phyloP scores from a whole-genome alignment of 1,140 invertebrate genomes.

The Drosophila ambigua region DNA sequence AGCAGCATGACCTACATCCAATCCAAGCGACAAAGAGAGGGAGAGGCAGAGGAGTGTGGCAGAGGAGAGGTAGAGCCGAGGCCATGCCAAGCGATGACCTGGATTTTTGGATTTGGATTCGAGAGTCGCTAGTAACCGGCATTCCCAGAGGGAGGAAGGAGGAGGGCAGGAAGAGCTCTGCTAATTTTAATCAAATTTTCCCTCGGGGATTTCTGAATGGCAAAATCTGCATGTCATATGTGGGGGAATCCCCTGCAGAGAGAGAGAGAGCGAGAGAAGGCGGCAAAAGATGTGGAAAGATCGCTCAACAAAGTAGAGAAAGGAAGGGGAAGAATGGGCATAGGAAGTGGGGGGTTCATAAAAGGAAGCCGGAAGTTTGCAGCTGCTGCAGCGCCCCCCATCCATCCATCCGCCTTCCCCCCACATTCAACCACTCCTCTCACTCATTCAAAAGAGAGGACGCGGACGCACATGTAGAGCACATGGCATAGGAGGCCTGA shows the following conservation, averaged over 20 bases:
- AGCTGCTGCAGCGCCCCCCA: conserved; percentile 24
- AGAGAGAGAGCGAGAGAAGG: conserved; percentile 18
- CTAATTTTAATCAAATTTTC: conserved; percentile 75
- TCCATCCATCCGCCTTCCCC: not conserved
- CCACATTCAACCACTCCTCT: not conserved
- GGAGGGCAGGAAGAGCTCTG: conserved; percentile 2
- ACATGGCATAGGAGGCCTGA: conserved; percentile 48
- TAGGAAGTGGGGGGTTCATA: conserved; percentile 10
- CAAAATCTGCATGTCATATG: conserved; percentile 47
- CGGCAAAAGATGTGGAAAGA: conserved; percentile 19
- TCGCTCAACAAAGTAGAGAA: conserved; percentile 23
- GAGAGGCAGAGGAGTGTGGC: conserved; percentile 21
- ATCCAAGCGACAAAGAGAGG: conserved; percentile 14
- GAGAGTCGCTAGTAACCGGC: conserved; percentile 41
- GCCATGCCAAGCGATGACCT: conserved; percentile 60
- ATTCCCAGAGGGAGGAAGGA: not conserved
- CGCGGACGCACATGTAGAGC: conserved; percentile 67
- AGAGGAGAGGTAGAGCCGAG: conserved; percentile 31
- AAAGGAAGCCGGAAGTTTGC: conserved; percentile 69
- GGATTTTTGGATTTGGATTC: conserved; percentile 51
- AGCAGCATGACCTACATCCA: conserved; percentile 73
- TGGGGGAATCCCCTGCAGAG: conserved; percentile 27
- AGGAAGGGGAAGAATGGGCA: conserved; percentile 1
- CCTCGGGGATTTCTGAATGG: conserved; percentile 31
- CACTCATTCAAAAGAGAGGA: too few relatives aligned